A percentile compares a stretch with the other conserved stretches of the same genome.
phyloP scores from a whole-genome alignment of 92 coral and sea anemone species.

The Ricordea florida region DNA sequence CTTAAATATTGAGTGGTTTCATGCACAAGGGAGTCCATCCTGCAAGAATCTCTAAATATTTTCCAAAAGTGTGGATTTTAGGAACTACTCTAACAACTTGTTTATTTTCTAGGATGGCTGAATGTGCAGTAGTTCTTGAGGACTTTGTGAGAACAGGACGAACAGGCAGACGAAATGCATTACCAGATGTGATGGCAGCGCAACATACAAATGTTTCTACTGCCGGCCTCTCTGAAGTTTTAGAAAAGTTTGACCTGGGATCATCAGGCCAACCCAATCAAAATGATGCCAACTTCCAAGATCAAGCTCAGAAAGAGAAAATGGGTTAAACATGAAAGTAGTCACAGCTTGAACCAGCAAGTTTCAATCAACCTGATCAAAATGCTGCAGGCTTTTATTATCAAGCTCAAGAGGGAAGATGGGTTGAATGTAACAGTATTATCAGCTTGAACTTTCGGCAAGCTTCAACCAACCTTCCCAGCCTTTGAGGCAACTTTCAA shows the following conservation, averaged over 20 bases:
- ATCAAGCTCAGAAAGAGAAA: conserved; percentile 5
- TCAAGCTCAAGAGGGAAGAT: too few species aligned
- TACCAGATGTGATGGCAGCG: conserved; percentile 75
- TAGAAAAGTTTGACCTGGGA: conserved; percentile 61
- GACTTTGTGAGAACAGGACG: conserved; percentile 85
- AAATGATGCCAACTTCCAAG: background rate
- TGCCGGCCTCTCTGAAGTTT: conserved; percentile 80
- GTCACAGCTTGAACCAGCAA: background rate
- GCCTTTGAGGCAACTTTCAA: too few species aligned
- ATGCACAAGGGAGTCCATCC: too few species aligned
- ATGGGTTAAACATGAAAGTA: background rate
- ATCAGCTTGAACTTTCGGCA: too few species aligned
- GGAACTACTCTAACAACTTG: too few species aligned
- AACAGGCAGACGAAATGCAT: conserved; percentile 88
- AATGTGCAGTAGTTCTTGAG: conserved; percentile 62
- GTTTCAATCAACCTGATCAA: too few species aligned
- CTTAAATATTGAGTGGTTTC: too few species aligned
- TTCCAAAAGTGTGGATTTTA: too few species aligned
- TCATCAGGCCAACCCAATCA: conserved; percentile 2
- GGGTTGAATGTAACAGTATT: too few species aligned
- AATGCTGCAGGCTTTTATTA: too few species aligned
- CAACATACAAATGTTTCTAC: conserved; percentile 69
- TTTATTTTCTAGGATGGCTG: conserved; percentile 63
- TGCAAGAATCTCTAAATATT: too few species aligned
- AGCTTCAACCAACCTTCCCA: too few species aligned